Percentiles rank a stretch among this genome's conserved stretches.
Evolutionary conservation across 2,797 vertebrate genomes (phyloP).

Genomic region (Rhabdomys pumilio): DNA sequence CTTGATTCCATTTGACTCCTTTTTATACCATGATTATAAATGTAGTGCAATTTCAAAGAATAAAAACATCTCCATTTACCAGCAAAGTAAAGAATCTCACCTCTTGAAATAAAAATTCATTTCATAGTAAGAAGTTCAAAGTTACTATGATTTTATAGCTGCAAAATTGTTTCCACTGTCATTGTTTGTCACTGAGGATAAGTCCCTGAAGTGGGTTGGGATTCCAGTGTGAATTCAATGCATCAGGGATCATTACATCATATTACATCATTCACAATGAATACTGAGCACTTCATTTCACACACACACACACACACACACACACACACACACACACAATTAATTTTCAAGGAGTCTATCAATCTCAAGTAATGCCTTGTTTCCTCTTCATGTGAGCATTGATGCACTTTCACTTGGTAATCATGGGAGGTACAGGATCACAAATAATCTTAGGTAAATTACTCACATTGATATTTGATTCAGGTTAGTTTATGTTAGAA

Average conservation of each 20-base stretch:
- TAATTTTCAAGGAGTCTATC: neutral
- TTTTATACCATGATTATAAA: neutral
- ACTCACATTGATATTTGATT: neutral
- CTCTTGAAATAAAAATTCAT: conserved; percentile 12
- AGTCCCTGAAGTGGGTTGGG: conserved; percentile 18
- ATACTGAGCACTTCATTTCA: neutral
- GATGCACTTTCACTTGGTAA: neutral
- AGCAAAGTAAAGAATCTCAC: conserved; percentile 16
- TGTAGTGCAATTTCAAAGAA: neutral
- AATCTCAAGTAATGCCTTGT: neutral
- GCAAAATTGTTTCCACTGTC: neutral
- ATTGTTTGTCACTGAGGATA: conserved; percentile 40
- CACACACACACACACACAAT: neutral
- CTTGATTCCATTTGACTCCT: too few relatives aligned
- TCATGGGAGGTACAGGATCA: neutral
- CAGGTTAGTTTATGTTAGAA: neutral
- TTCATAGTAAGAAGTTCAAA: neutral
- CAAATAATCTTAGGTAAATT: conserved; percentile 1
- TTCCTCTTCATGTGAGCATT: neutral
- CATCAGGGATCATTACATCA: neutral
- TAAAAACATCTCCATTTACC: neutral
- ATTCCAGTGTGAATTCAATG: conserved; percentile 51
- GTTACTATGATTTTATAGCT: neutral
- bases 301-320: neutral
- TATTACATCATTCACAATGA: neutral